Conservation (phyloP, 2,888 invertebrate species). For the Tipula confusa region DNA sequence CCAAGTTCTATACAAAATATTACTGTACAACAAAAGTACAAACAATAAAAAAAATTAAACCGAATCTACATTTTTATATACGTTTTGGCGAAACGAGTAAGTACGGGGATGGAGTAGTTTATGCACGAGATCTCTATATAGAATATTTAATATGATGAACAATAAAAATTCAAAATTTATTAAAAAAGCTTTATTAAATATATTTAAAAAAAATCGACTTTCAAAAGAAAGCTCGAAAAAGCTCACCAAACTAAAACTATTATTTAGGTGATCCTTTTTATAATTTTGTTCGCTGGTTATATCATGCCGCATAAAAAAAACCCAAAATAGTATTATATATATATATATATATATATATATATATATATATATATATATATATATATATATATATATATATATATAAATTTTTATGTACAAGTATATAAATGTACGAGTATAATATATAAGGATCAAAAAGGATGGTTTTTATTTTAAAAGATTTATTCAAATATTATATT, state of each 20-base stretch:
- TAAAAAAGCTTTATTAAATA: background rate
- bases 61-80: background rate
- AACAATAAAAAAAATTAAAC: background rate
- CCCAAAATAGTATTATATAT: background rate
- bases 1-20: background rate
- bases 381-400: too few species aligned
- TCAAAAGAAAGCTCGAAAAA: background rate
- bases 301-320: background rate
- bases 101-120: background rate
- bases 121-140: background rate
- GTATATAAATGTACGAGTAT: too few species aligned
- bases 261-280: background rate
- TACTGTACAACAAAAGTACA: background rate
- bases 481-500: background rate
- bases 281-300: background rate
- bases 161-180: background rate
- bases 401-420: too few species aligned
- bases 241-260: conserved; percentile 8
- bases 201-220: too few species aligned
- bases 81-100: background rate
- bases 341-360: too few species aligned
- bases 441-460: background rate
- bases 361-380: too few species aligned
- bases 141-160: background rate
- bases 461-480: background rate